Base-by-base conservation (phyloP, 2,888 invertebrate species). In the Scotopteryx bipunctaria region DNA sequence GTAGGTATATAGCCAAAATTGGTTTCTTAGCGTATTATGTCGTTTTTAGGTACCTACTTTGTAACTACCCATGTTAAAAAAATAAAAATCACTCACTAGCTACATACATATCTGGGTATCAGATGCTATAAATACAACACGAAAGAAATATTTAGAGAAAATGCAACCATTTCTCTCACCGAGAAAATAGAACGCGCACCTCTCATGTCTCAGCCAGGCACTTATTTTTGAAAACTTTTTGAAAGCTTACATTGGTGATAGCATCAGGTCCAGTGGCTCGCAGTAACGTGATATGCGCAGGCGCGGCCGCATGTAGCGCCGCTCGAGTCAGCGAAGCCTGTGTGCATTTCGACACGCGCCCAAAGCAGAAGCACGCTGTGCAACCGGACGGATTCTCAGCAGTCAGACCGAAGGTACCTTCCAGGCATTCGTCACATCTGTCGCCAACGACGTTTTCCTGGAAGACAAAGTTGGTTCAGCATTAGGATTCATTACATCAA, bases 321-420 rank as follows among this genome's bases (percentile, higher is more conserved):
- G 95, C 95, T 94, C 98, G 96, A 0, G 95, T 94, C 54, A 96
- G 93, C 16, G 93, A 92, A 0, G 97, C 95, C 80, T 97, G 96
- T 23, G 92, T 88, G 80, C 99, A 99, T 44, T 92, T 92, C 2
- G 93, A 91, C 38, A 95, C 95, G 68, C 97, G 92, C 0, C 96
- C 97, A 84, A 99, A 99, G 87, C 99, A 99, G 91, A 98, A 99
- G 82, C 99, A 99, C 52, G 95, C 94, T 0, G 97, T 97, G 81
- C 99, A 99, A 4, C 99, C 99, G 44, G 93, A 93, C 0, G 95
- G 93, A 81, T 96, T 97, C 33, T 93, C 92, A 0, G 83, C 83
- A 0, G 95, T 93, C 15, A 99, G 84, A 0, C 98, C 97, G 81
- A 99, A 99, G 0, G 97, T 96, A 13, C 96, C 95, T 29, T 94